Evolutionary conservation across 2,888 invertebrate genomes (phyloP).

Genomic region (Chrysomela aeneicollis): DNA sequence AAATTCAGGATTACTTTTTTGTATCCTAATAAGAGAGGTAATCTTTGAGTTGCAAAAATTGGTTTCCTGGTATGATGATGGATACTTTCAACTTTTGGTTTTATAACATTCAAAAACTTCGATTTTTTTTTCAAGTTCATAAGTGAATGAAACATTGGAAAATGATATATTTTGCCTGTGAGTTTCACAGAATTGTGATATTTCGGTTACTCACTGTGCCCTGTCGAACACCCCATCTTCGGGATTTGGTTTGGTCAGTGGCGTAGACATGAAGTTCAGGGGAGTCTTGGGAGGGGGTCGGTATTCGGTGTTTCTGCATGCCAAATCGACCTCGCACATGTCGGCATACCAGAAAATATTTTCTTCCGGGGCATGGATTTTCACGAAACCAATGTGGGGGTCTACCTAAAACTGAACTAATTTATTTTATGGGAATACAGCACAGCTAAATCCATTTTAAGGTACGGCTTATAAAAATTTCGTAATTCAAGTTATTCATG

Average conservation of each 20-base stretch:
- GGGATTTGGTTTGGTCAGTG: conserved; percentile 43
- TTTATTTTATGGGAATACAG: neutral
- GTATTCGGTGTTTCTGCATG: conserved; percentile 41
- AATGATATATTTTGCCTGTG: too few species aligned
- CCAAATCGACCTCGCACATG: conserved; percentile 46
- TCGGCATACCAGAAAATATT: conserved; percentile 45
- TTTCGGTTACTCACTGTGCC: conserved; percentile 48
- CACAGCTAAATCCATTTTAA: too few species aligned
- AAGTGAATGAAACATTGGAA: too few species aligned
- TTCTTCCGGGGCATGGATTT: conserved; percentile 51
- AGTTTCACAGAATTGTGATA: neutral
- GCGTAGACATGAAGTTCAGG: conserved; percentile 46
- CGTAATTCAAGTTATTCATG: too few species aligned
- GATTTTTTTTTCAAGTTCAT: too few species aligned
- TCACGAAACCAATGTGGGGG: conserved; percentile 46
- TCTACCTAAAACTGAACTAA: conserved; percentile 37
- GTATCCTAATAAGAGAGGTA: too few species aligned
- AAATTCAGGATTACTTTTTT: too few species aligned
- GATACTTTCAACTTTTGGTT: too few species aligned
- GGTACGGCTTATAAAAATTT: too few species aligned
- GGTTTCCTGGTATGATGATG: too few species aligned
- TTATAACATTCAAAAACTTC: too few species aligned
- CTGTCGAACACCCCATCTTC: conserved; percentile 42
- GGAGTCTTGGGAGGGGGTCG: conserved; percentile 36
- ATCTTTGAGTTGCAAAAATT: too few species aligned